Conservation (phyloP, 2,888 invertebrate species). For the Erpobdella octoculata region DNA sequence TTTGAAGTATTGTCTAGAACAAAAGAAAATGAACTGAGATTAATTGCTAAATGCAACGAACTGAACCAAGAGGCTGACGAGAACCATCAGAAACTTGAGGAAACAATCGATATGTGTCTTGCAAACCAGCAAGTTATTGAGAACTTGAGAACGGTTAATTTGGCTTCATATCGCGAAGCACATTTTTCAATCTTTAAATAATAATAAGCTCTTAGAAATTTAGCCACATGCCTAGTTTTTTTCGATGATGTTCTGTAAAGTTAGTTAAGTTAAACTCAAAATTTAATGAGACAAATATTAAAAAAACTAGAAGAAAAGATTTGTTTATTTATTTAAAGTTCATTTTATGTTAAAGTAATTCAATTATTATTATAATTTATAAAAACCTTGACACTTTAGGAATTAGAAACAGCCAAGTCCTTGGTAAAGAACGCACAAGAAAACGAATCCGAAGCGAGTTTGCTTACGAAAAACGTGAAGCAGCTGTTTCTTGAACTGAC, state of each 20-base stretch:
- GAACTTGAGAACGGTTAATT: slow-evolving; percentile 1
- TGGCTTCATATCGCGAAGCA: background rate
- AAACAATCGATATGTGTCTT: slow-evolving; percentile 26
- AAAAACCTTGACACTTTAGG: background rate
- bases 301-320: background rate
- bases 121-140: slow-evolving; percentile 25
- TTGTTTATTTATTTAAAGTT: background rate
- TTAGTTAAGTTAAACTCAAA: no score
- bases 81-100: slow-evolving; percentile 25
- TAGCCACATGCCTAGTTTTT: no score
- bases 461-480: slow-evolving; percentile 23
- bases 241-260: no score
- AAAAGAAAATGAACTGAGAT: slow-evolving; percentile 20
- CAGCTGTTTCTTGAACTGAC: slow-evolving; percentile 24
- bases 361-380: background rate
- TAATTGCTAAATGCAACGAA: slow-evolving; percentile 26
- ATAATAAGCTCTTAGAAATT: background rate
- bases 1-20: slow-evolving; percentile 25
- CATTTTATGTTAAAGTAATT: background rate
- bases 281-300: no score
- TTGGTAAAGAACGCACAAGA: slow-evolving; percentile 26
- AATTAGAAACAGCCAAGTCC: slow-evolving; percentile 10
- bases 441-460: slow-evolving; percentile 27
- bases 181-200: background rate
- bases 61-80: slow-evolving; percentile 20